Percentiles rank a stretch among this genome's conserved stretches.
Evolutionary conservation across 2,888 invertebrate species (phyloP).

Genomic region (Amaurobius ferox): DNA sequence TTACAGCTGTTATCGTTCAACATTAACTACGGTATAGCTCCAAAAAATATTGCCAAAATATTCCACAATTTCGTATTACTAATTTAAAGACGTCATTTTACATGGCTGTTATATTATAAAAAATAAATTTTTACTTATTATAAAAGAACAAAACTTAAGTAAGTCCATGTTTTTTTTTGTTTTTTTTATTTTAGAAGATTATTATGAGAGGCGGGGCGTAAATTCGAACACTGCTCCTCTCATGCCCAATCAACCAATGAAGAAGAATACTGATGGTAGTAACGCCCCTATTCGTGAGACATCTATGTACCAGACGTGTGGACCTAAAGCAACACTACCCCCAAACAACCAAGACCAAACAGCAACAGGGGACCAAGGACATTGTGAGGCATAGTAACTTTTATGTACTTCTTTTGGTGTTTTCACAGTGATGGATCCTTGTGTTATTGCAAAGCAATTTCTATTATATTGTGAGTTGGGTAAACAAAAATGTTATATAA

Average conservation of each 20-base stretch:
- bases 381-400: slow-evolving; percentile 72
- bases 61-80: too few species aligned
- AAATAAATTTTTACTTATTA: too few species aligned
- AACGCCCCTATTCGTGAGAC: slow-evolving; percentile 64
- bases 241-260: slow-evolving; percentile 54
- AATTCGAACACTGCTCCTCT: slow-evolving; percentile 61
- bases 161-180: too few species aligned
- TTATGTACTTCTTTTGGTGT: slow-evolving; percentile 21
- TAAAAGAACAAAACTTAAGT: too few species aligned
- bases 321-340: slow-evolving; percentile 61
- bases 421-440: neutral
- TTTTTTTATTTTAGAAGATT: slow-evolving; percentile 43
- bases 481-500: too few species aligned
- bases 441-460: too few species aligned
- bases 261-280: slow-evolving; percentile 50
- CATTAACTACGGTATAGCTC: too few species aligned
- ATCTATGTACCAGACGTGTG: slow-evolving; percentile 70
- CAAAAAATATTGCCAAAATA: too few species aligned
- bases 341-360: slow-evolving; percentile 53
- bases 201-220: slow-evolving; percentile 50
- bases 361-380: slow-evolving; percentile 60
- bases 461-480: too few species aligned
- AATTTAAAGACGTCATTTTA: too few species aligned
- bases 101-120: too few species aligned
- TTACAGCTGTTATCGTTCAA: too few species aligned